Evolutionary conservation across 2,113 vertebrate species (phyloP).

Genomic region (Pristiophorus japonicus): DNA sequence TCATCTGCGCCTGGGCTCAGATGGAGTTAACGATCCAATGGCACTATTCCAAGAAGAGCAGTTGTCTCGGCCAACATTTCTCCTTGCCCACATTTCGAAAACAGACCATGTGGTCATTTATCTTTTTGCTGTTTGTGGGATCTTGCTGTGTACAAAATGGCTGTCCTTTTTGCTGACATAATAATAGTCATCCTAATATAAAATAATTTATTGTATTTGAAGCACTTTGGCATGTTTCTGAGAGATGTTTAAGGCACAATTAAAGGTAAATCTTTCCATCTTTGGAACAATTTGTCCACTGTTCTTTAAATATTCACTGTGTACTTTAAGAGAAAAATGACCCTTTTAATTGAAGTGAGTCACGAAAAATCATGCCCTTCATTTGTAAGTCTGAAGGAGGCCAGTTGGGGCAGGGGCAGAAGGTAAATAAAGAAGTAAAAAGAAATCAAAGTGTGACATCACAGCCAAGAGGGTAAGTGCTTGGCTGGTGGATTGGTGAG

Average conservation of each 20-base stretch:
- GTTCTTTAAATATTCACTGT: neutral
- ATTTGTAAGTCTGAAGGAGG: too few relatives aligned
- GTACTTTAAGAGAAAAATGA: neutral
- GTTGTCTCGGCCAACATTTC: neutral
- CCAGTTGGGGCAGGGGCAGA: too few relatives aligned
- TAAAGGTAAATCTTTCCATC: too few relatives aligned
- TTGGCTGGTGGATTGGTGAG: too few relatives aligned
- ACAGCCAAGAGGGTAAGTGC: too few relatives aligned
- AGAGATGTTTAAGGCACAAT: too few relatives aligned
- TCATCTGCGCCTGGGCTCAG: neutral
- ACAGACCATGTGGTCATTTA: neutral
- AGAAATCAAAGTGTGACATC: too few relatives aligned
- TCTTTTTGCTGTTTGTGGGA: neutral
- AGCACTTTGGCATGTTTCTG: neutral
- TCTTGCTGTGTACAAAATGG: neutral
- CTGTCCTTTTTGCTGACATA: neutral
- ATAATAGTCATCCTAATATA: neutral
- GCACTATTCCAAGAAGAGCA: neutral
- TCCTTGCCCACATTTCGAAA: neutral
- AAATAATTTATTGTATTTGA: neutral
- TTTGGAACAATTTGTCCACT: neutral
- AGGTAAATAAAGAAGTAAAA: too few relatives aligned
- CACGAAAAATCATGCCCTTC: neutral
- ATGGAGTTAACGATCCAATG: neutral
- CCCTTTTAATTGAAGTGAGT: neutral